Conservation (phyloP, 1,140 invertebrate species). For the Solenopsis invicta region DNA sequence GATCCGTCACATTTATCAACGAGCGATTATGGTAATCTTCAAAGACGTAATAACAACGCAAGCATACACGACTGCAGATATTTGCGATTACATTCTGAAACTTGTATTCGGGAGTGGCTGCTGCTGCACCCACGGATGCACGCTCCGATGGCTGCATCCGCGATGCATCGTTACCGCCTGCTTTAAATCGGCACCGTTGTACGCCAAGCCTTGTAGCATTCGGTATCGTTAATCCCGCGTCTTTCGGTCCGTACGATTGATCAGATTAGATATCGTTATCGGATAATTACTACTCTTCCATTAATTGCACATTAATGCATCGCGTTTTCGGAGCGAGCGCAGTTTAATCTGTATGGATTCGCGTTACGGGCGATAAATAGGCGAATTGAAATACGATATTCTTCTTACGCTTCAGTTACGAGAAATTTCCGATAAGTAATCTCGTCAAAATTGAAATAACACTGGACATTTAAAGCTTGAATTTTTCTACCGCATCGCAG, state of each 20-base stretch:
- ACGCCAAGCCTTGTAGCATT: slow-evolving; percentile 29
- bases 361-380: neutral
- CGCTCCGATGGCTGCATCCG: slow-evolving; percentile 75
- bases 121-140: slow-evolving; percentile 79
- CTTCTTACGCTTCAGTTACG: neutral
- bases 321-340: slow-evolving; percentile 57
- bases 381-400: slow-evolving; percentile 5
- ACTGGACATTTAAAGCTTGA: neutral
- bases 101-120: slow-evolving; percentile 70
- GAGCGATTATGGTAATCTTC: slow-evolving; percentile 70
- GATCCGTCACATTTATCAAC: slow-evolving; percentile 65
- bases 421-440: slow-evolving; percentile 3
- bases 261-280: slow-evolving; percentile 66
- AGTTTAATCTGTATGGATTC: slow-evolving; percentile 23
- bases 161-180: slow-evolving; percentile 36
- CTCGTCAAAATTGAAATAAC: neutral
- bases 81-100: slow-evolving; percentile 69
- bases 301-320: slow-evolving; percentile 71
- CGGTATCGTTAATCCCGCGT: slow-evolving; percentile 49
- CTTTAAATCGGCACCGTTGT: slow-evolving; percentile 52
- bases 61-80: slow-evolving; percentile 44
- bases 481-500: neutral
- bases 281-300: slow-evolving; percentile 62
- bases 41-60: slow-evolving; percentile 64
- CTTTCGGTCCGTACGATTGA: slow-evolving; percentile 66